Evolutionary conservation across 2,113 vertebrate genomes (phyloP).

Genomic region (Lathamus discolor): DNA sequence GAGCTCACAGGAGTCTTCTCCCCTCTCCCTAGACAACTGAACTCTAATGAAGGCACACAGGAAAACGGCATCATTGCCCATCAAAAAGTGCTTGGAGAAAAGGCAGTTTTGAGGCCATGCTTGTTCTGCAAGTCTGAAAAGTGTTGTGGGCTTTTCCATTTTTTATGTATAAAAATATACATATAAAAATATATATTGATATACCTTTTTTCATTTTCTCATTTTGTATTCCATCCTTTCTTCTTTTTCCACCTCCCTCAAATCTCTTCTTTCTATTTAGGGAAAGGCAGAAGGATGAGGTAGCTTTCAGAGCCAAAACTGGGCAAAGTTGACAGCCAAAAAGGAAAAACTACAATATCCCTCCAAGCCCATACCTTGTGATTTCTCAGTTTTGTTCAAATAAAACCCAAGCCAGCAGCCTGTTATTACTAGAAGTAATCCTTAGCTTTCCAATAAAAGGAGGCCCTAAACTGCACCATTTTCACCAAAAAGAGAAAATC

Average conservation of each 20-base stretch:
- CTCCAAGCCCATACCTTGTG: background rate
- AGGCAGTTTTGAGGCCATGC: background rate
- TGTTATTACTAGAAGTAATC: background rate
- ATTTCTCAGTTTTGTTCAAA: conserved; percentile 3
- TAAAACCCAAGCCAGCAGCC: background rate
- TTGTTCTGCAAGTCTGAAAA: background rate
- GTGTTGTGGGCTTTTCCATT: background rate
- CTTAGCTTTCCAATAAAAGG: background rate
- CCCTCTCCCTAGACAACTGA: background rate
- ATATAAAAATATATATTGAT: no score
- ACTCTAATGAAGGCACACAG: background rate
- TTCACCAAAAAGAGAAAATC: background rate
- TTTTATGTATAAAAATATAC: background rate
- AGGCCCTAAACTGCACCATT: background rate
- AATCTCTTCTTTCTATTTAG: background rate
- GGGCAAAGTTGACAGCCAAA: background rate
- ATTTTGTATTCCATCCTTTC: background rate
- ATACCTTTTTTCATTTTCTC: background rate
- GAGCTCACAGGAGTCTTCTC: background rate
- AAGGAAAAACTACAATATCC: background rate
- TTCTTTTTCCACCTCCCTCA: background rate
- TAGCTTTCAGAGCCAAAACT: background rate
- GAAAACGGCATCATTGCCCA: background rate
- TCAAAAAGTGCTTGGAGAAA: background rate
- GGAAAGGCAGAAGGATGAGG: background rate